Conservation (phyloP, 2,797 vertebrate species). For the Sebastes vulpes region DNA sequence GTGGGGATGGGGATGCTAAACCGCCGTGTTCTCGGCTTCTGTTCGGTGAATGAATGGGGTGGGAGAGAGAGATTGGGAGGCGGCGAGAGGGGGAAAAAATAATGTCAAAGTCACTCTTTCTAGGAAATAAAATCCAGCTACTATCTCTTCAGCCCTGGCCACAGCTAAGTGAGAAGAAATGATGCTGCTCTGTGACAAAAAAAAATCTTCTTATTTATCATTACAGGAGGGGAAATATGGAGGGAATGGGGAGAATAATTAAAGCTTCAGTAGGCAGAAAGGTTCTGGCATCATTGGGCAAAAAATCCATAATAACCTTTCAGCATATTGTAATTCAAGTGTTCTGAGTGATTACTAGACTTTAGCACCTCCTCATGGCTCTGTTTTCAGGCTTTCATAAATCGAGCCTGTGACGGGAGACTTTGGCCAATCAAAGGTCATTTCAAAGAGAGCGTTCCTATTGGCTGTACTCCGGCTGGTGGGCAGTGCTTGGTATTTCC, state of each 20-base stretch:
- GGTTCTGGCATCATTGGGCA: no score
- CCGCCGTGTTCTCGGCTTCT: slow-evolving; percentile 27
- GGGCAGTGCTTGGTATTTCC: no score
- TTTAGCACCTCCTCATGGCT: no score
- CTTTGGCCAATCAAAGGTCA: no score
- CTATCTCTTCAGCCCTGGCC: slow-evolving; percentile 27
- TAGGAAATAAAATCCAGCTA: slow-evolving; percentile 37
- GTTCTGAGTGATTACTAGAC: no score
- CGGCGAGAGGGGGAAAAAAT: neutral
- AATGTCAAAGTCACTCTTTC: slow-evolving; percentile 24
- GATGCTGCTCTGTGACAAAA: slow-evolving; percentile 2
- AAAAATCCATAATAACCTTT: no score
- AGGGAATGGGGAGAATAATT: slow-evolving; percentile 27
- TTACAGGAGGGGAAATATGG: slow-evolving; percentile 15
- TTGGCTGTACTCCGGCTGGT: no score
- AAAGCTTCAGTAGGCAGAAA: neutral
- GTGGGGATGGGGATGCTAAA: slow-evolving; percentile 35
- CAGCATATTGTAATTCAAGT: no score
- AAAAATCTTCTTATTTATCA: slow-evolving; percentile 22
- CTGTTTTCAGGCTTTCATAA: no score
- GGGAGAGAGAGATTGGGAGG: slow-evolving; percentile 6
- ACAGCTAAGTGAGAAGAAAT: slow-evolving; percentile 8
- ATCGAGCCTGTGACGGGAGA: no score
- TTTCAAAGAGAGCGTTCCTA: no score
- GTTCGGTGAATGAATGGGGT: slow-evolving; percentile 27